These are phyloP conservation scores for Melanotaenia maccullochi DNA, from an alignment of 2,797 vertebrate genomes.

Conservation along the genomic window DNA sequence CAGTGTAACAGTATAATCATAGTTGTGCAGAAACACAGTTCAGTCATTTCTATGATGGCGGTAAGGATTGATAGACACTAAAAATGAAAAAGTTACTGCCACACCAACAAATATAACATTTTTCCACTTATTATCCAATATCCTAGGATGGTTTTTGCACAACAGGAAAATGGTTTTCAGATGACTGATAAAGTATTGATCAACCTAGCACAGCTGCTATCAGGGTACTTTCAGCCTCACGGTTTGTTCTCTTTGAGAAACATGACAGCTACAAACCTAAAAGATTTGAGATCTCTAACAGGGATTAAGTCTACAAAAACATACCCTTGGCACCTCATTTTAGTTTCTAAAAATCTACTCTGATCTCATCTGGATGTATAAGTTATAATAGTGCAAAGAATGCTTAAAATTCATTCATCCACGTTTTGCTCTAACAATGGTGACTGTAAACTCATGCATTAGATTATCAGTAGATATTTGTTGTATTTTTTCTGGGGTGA, in stretches of 20 bases:
- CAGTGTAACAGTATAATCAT: too few species aligned
- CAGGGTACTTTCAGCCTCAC: neutral
- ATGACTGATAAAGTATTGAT: neutral
- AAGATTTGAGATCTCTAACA: neutral
- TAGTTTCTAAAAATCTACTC: neutral
- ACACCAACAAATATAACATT: neutral
- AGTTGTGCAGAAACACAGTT: neutral
- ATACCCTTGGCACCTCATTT: neutral
- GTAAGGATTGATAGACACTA: neutral
- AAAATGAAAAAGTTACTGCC: neutral
- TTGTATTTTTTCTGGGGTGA: constrained; percentile 1
- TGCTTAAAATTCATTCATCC: neutral
- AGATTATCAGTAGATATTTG: neutral
- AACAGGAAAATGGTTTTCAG: neutral
- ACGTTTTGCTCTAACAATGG: neutral
- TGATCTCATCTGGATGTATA: neutral
- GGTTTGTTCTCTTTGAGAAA: neutral
- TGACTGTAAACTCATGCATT: neutral
- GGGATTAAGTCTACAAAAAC: neutral
- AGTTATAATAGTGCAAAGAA: neutral
- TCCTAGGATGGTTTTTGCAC: neutral
- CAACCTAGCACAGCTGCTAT: neutral
- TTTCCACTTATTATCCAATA: neutral
- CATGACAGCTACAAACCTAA: neutral
- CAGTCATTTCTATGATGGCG: neutral